phyloP scores from a whole-genome alignment of 35 echinoderm and acorn worm species.

The Lytechinus variegatus region DNA sequence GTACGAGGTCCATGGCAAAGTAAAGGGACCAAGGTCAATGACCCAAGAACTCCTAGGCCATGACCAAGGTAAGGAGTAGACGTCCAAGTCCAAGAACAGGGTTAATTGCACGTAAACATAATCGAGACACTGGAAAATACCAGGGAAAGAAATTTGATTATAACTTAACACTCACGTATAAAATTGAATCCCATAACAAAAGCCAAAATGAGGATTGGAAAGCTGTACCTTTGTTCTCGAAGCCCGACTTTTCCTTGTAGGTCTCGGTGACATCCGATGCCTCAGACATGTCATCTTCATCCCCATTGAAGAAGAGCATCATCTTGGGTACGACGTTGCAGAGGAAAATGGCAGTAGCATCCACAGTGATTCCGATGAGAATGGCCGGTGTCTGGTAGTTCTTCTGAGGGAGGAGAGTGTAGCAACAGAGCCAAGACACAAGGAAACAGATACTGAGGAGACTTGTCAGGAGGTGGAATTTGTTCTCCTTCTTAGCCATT shows the following conservation, averaged over 20 bases:
- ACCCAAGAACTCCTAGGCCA: no score
- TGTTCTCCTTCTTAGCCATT: not conserved
- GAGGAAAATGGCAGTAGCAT: slow-evolving; percentile 26
- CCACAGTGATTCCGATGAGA: slow-evolving; percentile 30
- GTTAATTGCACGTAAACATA: no score
- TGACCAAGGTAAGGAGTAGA: no score
- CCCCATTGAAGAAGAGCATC: not conserved
- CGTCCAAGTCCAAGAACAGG: no score
- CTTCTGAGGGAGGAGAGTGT: slow-evolving; percentile 4
- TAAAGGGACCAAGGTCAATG: no score
- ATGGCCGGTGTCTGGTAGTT: slow-evolving; percentile 29
- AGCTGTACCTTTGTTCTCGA: not conserved
- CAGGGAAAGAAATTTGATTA: no score
- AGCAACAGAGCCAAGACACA: slow-evolving; percentile 24
- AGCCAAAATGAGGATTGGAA: not conserved
- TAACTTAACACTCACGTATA: not conserved
- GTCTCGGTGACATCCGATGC: not conserved
- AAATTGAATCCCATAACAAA: no score
- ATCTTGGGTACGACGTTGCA: not conserved
- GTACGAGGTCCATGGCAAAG: no score
- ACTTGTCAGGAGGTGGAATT: not conserved
- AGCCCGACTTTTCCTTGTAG: not conserved
- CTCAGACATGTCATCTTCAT: slow-evolving; percentile 22
- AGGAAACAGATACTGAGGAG: slow-evolving; percentile 38
- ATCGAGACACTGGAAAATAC: no score